phyloP scores from a whole-genome alignment of 2,888 invertebrate genomes.

The Sthenelais limicola region DNA sequence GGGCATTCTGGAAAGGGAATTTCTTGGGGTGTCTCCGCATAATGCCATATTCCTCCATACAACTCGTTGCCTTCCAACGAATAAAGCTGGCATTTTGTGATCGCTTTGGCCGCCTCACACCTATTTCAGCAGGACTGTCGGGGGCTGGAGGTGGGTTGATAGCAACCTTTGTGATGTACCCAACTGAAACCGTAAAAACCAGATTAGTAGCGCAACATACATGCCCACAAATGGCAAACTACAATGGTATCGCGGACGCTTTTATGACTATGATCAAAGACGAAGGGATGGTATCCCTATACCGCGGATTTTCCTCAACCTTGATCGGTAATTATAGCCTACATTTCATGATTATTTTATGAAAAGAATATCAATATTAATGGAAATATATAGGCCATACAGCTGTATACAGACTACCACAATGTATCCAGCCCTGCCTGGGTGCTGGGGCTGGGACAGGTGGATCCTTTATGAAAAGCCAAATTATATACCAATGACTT shows the following conservation, averaged over 20 bases:
- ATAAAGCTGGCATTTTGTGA: background rate
- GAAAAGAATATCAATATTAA: too few relatives aligned
- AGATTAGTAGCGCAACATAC: slow-evolving; percentile 6
- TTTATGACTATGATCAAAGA: background rate
- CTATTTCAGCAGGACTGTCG: background rate
- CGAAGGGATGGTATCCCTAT: background rate
- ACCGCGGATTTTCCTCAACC: background rate
- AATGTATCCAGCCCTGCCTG: too few relatives aligned
- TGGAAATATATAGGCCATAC: too few relatives aligned
- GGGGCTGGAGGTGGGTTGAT: slow-evolving; percentile 7
- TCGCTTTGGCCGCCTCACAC: background rate
- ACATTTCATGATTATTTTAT: too few relatives aligned
- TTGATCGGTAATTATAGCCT: slow-evolving; percentile 4
- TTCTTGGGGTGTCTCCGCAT: slow-evolving; percentile 2
- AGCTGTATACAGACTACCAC: too few relatives aligned
- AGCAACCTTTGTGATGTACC: slow-evolving; percentile 11
- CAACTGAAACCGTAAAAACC: slow-evolving; percentile 17
- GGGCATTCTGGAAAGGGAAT: slow-evolving; percentile 18
- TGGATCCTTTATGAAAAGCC: too few relatives aligned
- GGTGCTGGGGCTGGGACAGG: too few relatives aligned
- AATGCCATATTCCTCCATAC: slow-evolving; percentile 2
- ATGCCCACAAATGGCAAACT: background rate
- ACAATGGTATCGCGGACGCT: background rate
- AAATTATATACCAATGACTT: too few relatives aligned
- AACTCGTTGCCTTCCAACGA: slow-evolving; percentile 6